Base-by-base conservation (phyloP, 2,797 vertebrate species). In the Gephyroberyx darwinii region DNA sequence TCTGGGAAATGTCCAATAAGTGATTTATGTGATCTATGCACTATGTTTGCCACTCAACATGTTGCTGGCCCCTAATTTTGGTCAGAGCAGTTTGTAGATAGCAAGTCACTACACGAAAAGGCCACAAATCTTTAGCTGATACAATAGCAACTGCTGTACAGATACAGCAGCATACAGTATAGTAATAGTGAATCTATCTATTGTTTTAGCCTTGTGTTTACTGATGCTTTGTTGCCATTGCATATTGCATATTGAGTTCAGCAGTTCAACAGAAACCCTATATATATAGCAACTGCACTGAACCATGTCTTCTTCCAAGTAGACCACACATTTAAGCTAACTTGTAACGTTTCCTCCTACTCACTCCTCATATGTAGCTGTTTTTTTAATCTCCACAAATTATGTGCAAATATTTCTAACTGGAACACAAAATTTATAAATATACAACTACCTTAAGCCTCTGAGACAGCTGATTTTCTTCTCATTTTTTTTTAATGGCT, bases 1-100 rank as follows among this genome's bases (percentile, higher is more conserved):
- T 59, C 70, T 77, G 77, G 63, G 82, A 90, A 89, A 86, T 80
- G 73, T 87, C 86, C 89, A 88, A 89, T 92, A 88, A 86, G 51
- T 78, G 69, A 82, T 79, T 79, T 73, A 43, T 55, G 83, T 31
- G 22, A 22, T 72, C 66, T 51, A 69, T 56, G 71, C 48, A 43
- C 17, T 33, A 33, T 77, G 48, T 45, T 30, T 55, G 22, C 33
- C 31, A 43, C 56, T 73, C 58, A 37, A 56, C 30, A 12, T 67
- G 31, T 20, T 55, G 30, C 30, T n/a, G 13, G 16, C 14, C 16
- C 5, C 7, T 22, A 19, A 56, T 22, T 65, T 59, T 48, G 51
- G 56, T 65, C 5, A 1, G 45, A 71, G 48, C 2, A 19, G 31
- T 35, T 39, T 51, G 65, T 5, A 56, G 45, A 70, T 41, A 62